Base-by-base conservation (phyloP, 2,888 invertebrate genomes). In the Yponomeuta cagnagella region DNA sequence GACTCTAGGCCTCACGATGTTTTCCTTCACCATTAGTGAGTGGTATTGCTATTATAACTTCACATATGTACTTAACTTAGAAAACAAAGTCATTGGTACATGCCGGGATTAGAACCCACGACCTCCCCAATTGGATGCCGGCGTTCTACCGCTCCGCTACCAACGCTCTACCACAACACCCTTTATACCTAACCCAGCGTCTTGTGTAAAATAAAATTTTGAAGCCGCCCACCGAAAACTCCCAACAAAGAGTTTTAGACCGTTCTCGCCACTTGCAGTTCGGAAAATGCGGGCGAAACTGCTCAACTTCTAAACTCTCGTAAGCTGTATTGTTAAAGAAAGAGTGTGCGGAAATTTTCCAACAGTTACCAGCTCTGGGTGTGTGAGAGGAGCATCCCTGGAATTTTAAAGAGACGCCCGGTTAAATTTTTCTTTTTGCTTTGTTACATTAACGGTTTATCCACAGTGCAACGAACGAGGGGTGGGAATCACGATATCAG, bases 301-400 rank as follows among this genome's bases (percentile, higher is more conserved):
- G 52, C 52, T 58, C 52, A 58, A 58, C 52, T 58, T 58, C 52
- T 58, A 58, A 58, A 58, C 52, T 58, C 52, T 68, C 48, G 15
- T 68, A 68, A 68, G 68, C 68, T 68, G 68, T 68, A 68, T 68
- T 68, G 68, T 68, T 68, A 68, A 68, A 52, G 52, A 52, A 68
- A 58, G 52, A 58, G 15, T 58, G 52, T 15, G 3, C 15, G 31
- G 30, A 52, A 48, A 68, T 68, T 68, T 30, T 15, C 30, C 4
- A 52, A 52, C 68, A 48, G 68, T 68, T 68, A 12, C 67, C 33
- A 33, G 67, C 52, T 58, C 15, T 3, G 52, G 2, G 3, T 15
- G 52, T 15, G 52, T 12, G 52, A 4, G 52, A 58, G 15, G 8
- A 58, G 15, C 52, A 5, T 58, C 52, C 52, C 52, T 15, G 52